A percentile compares a stretch with the other conserved stretches of the same genome.
Evolutionary conservation across 1,140 invertebrate species (phyloP).

Genomic region (Procambarus clarkii): DNA sequence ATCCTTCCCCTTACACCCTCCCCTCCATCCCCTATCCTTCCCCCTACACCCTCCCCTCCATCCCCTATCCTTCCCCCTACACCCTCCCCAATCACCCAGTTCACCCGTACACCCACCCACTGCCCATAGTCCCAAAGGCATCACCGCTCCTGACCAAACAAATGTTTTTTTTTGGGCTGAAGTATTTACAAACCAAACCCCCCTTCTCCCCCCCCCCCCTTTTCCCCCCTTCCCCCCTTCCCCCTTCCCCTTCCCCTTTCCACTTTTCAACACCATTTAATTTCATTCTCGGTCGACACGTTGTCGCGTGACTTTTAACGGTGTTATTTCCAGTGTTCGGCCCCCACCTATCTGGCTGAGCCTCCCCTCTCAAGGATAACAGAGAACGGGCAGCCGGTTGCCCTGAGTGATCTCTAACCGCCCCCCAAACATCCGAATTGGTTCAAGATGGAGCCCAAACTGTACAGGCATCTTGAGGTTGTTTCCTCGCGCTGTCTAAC

Average conservation of each 20-base stretch:
- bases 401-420: too few species aligned
- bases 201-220: too few species aligned
- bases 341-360: too few species aligned
- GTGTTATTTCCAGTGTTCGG: not conserved
- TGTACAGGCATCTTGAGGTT: too few species aligned
- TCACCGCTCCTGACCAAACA: conserved; percentile 47
- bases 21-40: not conserved
- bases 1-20: not conserved
- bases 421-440: too few species aligned
- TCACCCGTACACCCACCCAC: not conserved
- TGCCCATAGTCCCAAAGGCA: not conserved
- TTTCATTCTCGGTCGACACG: conserved; percentile 24
- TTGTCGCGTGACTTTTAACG: not conserved
- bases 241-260: too few species aligned
- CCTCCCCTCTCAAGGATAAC: too few species aligned
- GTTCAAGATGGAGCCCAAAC: too few species aligned
- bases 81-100: not conserved
- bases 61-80: not conserved
- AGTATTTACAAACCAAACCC: conserved; percentile 59
- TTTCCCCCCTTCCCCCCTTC: too few species aligned
- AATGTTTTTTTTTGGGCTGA: conserved; percentile 1
- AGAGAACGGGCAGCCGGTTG: too few species aligned
- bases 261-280: conserved; percentile 52
- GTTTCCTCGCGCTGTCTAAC: too few species aligned
- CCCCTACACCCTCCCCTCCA: not conserved